Conservation (phyloP, 2,888 invertebrate genomes). For the Crematogaster levior region DNA sequence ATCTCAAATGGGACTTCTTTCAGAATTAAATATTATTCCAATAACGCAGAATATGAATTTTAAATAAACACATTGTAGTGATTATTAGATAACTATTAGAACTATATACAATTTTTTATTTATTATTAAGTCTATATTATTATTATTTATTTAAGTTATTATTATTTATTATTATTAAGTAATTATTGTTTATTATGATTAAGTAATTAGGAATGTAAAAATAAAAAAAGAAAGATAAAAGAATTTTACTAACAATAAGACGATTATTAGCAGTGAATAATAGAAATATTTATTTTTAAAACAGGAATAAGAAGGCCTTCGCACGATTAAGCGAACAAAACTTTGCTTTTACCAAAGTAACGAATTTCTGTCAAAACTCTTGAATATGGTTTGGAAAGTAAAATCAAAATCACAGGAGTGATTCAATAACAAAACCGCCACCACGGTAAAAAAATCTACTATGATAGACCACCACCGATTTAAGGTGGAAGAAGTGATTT, state of each 20-base stretch:
- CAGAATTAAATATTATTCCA: background rate
- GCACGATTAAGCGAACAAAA: constrained; percentile 5
- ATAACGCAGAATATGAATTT: background rate
- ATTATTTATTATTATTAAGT: too few species aligned
- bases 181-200: too few species aligned
- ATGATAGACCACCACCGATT: constrained; percentile 52
- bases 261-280: background rate
- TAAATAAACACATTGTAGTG: background rate
- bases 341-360: constrained; percentile 15
- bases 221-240: background rate
- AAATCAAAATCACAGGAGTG: constrained; percentile 47
- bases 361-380: constrained; percentile 26
- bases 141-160: too few species aligned
- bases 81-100: too few species aligned
- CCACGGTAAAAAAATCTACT: background rate
- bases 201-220: background rate
- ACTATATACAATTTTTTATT: too few species aligned
- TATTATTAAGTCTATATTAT: too few species aligned
- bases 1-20: background rate
- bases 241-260: background rate
- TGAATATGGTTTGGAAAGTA: constrained; percentile 10
- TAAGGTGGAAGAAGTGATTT: constrained; percentile 74
- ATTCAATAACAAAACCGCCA: constrained; percentile 52
- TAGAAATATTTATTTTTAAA: background rate
- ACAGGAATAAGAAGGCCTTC: background rate